Base-by-base conservation (phyloP, 2,113 vertebrate genomes). In the Piaya cayana region DNA sequence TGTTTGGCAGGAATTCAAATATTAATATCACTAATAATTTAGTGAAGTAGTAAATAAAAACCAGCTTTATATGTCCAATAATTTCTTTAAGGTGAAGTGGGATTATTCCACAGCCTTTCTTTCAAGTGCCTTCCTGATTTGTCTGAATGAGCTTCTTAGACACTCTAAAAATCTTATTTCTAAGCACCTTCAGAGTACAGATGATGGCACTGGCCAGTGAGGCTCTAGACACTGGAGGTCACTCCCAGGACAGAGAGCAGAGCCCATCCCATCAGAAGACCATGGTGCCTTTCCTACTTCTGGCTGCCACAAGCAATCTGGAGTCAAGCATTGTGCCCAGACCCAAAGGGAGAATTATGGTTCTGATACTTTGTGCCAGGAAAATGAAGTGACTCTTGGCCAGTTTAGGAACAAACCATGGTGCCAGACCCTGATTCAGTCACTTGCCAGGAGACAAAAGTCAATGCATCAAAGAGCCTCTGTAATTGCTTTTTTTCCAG, bases 201-300 rank as follows among this genome's bases (percentile, higher is more conserved):
- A n/a, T 1, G 2, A 36, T 18, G 60, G 39, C 59, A 53, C 12
- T 14, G 25, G 21, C 27, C 10, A 4, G 12, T 3, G 12, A 87
- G 45, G 19, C 8, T 72, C 21, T 15, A 19, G 8, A 11, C 70
- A 32, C 37, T 64, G 26, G 26, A 56, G 43, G 26, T 37, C 34
- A 30, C 17, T 67, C 29, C 26, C 37, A 75, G 22, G 23, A 60
- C 1, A 5, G 37, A 64, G 0, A 15, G 23, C 34, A 82, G 56
- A 79, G 11, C 8, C 43, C n/a, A 50, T 0, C 3, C 14, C 25
- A 25, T 17, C 37, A 63, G 53, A 68, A 7, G n/a, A 9, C 15
- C 0, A 0, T 0, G 8, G 21, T 27, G n/a, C 5, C 5, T 81
- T 71, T 32, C 42, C 17, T 82, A 63, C 45, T 22, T 5, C 32